Base-by-base conservation (phyloP, 1,140 invertebrate species). In the Drosophila nikananu region DNA sequence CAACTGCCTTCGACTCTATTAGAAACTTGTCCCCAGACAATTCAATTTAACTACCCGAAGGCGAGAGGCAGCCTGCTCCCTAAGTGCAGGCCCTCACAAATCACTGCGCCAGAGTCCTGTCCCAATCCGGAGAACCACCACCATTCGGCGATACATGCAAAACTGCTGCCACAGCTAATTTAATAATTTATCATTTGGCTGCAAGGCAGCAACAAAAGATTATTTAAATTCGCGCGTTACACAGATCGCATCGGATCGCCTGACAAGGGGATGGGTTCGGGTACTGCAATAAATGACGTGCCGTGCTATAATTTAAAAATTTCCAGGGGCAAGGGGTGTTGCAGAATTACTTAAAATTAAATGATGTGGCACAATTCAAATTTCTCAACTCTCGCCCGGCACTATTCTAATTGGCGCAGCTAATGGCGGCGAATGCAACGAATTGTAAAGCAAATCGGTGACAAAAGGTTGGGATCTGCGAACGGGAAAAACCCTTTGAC, bases 291-390 rank as follows among this genome's bases (percentile, higher is more conserved):
- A 83, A 71, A 77, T 66, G 84, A 83, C 48, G 80, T 68, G 76
- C 68, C 62, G 52, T 30, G 81, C 81, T 77, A 91, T 91, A 90
- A 90, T 77, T 90, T 91, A 90, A 80, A 90, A 90, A 90, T 90
- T 91, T 90, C 73, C 83, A 17, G 27, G 30, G 35, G 17, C 49
- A 52, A 30, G 42, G 63, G 81, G 61, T 55, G 37, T 77, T 54
- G 63, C 64, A 55, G 65, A 89, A 90, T 83, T 81, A 81, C 87
- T 86, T 87, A 65, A 91, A 92, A 92, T 81, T 92, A 89, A 92
- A 92, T 92, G 91, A 92, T 83, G 86, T 92, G 91, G 91, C 91
- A 92, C 77, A 78, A 92, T 92, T 92, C 91, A 92, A 91, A 92
- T 92, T 92, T 92, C 72, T 92, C 81, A 77, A 48, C 39, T 5